These are phyloP conservation scores for Xestia xanthographa DNA, from an alignment of 2,888 invertebrate species.

Conservation along the genomic window DNA sequence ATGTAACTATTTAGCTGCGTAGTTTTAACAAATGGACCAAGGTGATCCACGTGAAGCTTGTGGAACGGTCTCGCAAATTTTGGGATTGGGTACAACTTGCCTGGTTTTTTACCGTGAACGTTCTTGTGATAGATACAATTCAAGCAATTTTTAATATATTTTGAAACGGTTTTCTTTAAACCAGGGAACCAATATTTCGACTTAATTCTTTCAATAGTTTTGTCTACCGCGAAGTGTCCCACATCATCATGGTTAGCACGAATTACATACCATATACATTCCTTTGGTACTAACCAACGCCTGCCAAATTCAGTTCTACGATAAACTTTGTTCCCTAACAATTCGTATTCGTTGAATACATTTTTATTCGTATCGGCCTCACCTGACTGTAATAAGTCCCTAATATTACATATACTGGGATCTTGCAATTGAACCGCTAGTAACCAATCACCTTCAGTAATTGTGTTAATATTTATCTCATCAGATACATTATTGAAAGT, in stretches of 20 bases:
- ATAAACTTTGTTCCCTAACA: slow-evolving; percentile 18
- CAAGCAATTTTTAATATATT: not conserved
- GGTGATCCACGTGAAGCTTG: not conserved
- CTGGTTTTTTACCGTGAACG: not conserved
- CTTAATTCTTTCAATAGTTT: slow-evolving; percentile 17
- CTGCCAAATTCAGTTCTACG: slow-evolving; percentile 19
- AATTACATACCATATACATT: slow-evolving; percentile 25
- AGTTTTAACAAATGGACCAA: slow-evolving; percentile 52
- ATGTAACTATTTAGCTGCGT: slow-evolving; percentile 51
- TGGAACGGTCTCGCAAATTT: not conserved
- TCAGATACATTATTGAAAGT: too few species aligned
- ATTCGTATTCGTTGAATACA: slow-evolving; percentile 6
- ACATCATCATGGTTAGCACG: slow-evolving; percentile 22
- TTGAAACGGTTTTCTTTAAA: not conserved
- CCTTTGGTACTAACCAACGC: slow-evolving; percentile 27
- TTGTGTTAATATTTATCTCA: not conserved
- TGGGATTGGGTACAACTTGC: not conserved
- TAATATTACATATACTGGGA: not conserved
- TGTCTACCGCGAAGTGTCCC: slow-evolving; percentile 17
- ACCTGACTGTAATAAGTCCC: slow-evolving; percentile 11
- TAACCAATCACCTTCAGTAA: slow-evolving; percentile 29
- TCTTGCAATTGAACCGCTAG: not conserved
- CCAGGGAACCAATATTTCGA: not conserved
- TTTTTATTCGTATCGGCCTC: slow-evolving; percentile 5
- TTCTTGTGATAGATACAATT: not conserved